Base-by-base conservation (phyloP, 2,797 vertebrate genomes). In the Triplophysa yarkandensis region DNA sequence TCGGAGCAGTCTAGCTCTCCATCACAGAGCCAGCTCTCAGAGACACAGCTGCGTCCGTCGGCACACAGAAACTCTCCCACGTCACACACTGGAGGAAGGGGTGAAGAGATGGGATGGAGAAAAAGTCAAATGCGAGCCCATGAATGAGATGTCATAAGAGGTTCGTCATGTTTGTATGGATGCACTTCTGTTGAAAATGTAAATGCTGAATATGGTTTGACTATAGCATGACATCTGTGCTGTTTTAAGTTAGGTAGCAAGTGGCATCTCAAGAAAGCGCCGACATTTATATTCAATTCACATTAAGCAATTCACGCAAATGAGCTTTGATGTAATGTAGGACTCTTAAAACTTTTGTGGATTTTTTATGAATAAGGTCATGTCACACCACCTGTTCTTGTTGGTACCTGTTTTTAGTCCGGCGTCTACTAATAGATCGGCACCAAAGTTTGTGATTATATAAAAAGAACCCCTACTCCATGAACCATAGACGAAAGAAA, bases 1-100 rank as follows among this genome's bases (percentile, higher is more conserved):
- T 94, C 93, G 0, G 93, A 92, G 77, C 93, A 95, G 74, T 94
- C 92, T 1, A 91, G 87, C 82, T 94, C 93, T 71, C 93, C 93
- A 34, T 94, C 92, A 85, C 93, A 95, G 64, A 94, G 89, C 93
- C 93, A 94, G 81, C 80, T 91, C 77, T 87, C 87, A 82, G 93
- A 92, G 68, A 94, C 81, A 78, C 92, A 94, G 75, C 91, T 93
- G 84, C 79, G 58, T 0, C 79, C 46, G 82, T 94, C 92, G 13
- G 58, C 88, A 86, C 94, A 95, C 81, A 91, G 90, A 90, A 94
- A 93, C 81, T 94, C 93, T 77, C 90, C 92, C 61, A 83, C 71
- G 68, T 92, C 93, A 91, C 93, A 94, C 30, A 86, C 75, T 64
- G 43, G 30, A 46, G 27, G 54, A 43, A 8, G 6, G 11, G 46